Evolutionary conservation across 2,113 vertebrate species (phyloP).

Genomic region (Prolemur simus): DNA sequence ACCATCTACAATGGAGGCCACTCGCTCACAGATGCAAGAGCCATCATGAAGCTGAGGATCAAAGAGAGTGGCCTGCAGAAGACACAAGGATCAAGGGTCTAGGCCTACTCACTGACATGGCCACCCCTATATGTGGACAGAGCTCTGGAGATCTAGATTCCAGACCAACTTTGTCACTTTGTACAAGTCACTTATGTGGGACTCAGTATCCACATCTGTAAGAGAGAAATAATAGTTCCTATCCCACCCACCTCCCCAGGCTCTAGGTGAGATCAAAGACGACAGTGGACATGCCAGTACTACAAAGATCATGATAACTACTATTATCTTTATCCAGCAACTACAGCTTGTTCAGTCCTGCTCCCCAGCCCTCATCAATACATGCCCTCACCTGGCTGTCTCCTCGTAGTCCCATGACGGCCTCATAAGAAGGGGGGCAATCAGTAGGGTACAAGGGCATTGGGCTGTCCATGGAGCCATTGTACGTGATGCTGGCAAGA

Average conservation of each 20-base stretch:
- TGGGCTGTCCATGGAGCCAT: slow-evolving; percentile 98
- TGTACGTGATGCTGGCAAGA: slow-evolving; percentile 93
- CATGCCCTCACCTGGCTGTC: slow-evolving; percentile 89
- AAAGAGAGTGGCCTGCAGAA: slow-evolving; percentile 90
- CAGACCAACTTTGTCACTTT: background rate
- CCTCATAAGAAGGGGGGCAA: slow-evolving; percentile 96
- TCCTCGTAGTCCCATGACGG: slow-evolving; percentile 93
- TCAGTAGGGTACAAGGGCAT: slow-evolving; percentile 95
- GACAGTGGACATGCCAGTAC: accelerated
- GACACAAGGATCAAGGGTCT: background rate
- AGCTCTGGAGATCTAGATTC: background rate
- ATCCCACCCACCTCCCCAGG: background rate
- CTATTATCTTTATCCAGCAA: background rate
- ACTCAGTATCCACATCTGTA: background rate
- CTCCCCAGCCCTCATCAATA: background rate
- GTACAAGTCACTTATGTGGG: background rate
- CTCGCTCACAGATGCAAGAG: slow-evolving; percentile 89
- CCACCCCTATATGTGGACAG: background rate
- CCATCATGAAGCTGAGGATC: slow-evolving; percentile 89
- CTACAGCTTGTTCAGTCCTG: background rate
- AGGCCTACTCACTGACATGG: background rate
- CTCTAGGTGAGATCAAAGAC: background rate
- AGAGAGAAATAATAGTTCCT: background rate
- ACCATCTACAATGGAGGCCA: slow-evolving; percentile 92
- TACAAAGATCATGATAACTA: background rate